Percentiles rank a stretch among this genome's conserved stretches.
phyloP scores from a whole-genome alignment of 2,888 invertebrate genomes.

The Panorpa germanica region DNA sequence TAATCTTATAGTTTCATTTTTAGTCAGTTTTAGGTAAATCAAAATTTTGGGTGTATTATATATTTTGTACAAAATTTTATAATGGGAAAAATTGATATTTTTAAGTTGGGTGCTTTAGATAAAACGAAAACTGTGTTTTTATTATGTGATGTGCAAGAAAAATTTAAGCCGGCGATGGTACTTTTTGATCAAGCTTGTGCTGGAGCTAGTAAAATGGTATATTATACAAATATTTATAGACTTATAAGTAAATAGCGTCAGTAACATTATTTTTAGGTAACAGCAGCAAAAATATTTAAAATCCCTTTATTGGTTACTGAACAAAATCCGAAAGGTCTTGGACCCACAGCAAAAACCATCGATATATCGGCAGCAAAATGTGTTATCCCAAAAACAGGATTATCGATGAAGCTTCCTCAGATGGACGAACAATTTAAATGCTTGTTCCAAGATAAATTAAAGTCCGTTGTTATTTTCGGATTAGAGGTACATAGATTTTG shows the following conservation, averaged over 20 bases:
- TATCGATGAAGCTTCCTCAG: constrained; percentile 58
- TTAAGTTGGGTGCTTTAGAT: too few relatives aligned
- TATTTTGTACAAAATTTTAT: too few relatives aligned
- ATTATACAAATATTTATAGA: too few relatives aligned
- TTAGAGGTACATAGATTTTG: constrained; percentile 35
- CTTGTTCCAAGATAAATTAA: constrained; percentile 29
- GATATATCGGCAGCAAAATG: constrained; percentile 39
- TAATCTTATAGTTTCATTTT: too few relatives aligned
- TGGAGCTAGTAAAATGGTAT: constrained; percentile 48
- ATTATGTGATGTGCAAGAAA: constrained; percentile 72
- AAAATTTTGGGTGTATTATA: too few relatives aligned
- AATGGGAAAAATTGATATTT: too few relatives aligned
- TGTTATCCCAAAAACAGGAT: constrained; percentile 49
- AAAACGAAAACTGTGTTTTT: constrained; percentile 54
- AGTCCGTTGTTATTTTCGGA: constrained; percentile 41
- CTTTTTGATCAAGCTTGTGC: constrained; percentile 54
- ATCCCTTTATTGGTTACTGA: constrained; percentile 51
- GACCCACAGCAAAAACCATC: constrained; percentile 48
- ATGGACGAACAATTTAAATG: too few relatives aligned
- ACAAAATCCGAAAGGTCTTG: constrained; percentile 54
- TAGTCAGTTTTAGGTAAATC: too few relatives aligned
- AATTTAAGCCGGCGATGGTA: constrained; percentile 49
- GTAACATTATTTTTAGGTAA: constrained; percentile 32
- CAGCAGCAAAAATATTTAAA: constrained; percentile 40
- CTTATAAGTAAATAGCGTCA: too few relatives aligned